Evolutionary conservation across 2,113 vertebrate species (phyloP).

Genomic region (Emydocephalus ijimae): DNA sequence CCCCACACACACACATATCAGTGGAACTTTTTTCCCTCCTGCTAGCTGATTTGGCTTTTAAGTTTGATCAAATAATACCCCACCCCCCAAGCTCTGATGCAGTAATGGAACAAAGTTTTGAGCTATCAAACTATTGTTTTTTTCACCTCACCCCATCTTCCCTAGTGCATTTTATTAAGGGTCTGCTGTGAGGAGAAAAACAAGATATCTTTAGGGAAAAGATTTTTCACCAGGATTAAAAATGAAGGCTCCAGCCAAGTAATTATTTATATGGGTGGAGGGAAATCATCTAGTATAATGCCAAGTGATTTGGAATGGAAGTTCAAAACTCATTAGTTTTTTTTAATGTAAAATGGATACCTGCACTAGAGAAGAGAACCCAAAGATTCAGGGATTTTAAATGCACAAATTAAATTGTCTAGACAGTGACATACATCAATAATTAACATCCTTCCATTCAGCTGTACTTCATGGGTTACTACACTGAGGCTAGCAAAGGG

Average conservation of each 20-base stretch:
- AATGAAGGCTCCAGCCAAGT: slow-evolving; percentile 54
- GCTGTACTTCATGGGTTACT: slow-evolving; percentile 22
- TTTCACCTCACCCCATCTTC: accelerated
- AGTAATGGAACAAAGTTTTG: slow-evolving; percentile 58
- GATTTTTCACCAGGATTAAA: slow-evolving; percentile 36
- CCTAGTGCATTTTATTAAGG: slow-evolving; percentile 56
- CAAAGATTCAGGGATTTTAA: neutral
- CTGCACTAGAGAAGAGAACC: slow-evolving; percentile 6
- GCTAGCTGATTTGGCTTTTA: neutral
- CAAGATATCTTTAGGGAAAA: slow-evolving; percentile 68
- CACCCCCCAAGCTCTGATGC: slow-evolving; percentile 49
- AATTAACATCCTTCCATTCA: neutral
- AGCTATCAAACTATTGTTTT: slow-evolving; percentile 17
- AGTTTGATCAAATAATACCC: neutral
- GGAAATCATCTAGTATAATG: slow-evolving; percentile 39
- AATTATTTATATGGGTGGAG: slow-evolving; percentile 49
- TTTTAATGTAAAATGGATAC: neutral
- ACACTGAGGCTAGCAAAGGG: neutral
- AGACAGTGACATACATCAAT: neutral
- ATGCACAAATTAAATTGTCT: neutral
- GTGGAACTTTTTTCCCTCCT: slow-evolving; percentile 49
- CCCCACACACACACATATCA: no score
- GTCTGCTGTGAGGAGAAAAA: slow-evolving; percentile 56
- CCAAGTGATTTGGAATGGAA: neutral
- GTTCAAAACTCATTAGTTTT: slow-evolving; percentile 45